Base-by-base conservation (phyloP, 1,140 invertebrate species). In the Lepidotrigona ventralis region DNA sequence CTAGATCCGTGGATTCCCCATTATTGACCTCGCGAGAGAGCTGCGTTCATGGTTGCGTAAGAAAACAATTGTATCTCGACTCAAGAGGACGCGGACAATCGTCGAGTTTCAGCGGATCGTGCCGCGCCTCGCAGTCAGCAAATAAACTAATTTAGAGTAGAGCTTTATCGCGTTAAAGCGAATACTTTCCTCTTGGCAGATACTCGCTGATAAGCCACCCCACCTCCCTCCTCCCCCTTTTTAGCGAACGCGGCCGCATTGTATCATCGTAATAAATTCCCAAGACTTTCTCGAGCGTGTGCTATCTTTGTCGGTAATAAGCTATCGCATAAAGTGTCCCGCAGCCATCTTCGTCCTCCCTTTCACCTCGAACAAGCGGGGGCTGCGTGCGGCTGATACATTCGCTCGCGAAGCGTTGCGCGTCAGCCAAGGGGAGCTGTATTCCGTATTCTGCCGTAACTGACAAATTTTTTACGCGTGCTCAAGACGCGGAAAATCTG, bases 401-500 rank as follows among this genome's bases (percentile, higher is more conserved):
- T n/a, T 76, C 19, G n/a, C n/a, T 8, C 15, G n/a, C 15, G 14
- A 19, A 29, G 51, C 17, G 14, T 39, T 72, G 17, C 19, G 8
- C 33, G 15, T 1, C 14, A 29, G 63, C 60, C n/a, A 29, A 17
- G 6, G 63, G 26, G 15, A 1, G 17, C 4, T 54, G 14, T 26
- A n/a, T 6, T 33, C 39, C 46, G 29, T 19, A 21, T 73, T 2
- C 29, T 33, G 12, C 17, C 33, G 23, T 46, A 75, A 76, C 23
- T 58, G 33, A 76, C 56, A 46, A 60, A 76, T 76, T 76, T 72
- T 75, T 66, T 53, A 53, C 26, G n/a, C 26, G 19, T 23, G 46
- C 26, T 26, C 63, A 3, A 29, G 63, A 54, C 17, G 60, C 63
- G 63, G 64, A 78, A 78, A 66, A 78, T 68, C 63, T 46, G 29